phyloP scores from a whole-genome alignment of 2,797 vertebrate genomes.

The Eidolon dupreanum region DNA sequence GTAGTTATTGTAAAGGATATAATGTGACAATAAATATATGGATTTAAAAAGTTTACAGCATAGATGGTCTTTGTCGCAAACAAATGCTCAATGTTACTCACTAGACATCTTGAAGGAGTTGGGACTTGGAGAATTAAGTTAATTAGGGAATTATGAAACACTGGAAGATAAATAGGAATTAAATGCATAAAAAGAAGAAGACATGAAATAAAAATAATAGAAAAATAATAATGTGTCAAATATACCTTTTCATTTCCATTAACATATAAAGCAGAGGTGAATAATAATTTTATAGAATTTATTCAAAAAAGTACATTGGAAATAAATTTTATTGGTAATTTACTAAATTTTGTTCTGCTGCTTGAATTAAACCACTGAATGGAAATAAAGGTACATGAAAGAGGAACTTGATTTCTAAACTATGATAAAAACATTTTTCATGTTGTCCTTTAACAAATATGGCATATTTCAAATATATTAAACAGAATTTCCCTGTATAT shows the following conservation, averaged over 20 bases:
- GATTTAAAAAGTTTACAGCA: neutral
- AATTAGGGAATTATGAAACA: neutral
- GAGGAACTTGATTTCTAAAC: neutral
- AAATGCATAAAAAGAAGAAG: neutral
- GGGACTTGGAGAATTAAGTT: neutral
- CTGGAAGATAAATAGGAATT: neutral
- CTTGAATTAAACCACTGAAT: neutral
- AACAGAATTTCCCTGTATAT: neutral
- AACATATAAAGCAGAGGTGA: neutral
- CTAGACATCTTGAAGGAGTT: neutral
- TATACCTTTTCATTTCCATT: neutral
- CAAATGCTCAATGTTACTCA: neutral
- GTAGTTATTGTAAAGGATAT: neutral
- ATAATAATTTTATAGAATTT: neutral
- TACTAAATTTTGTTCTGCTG: neutral
- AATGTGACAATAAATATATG: neutral
- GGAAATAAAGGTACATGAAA: neutral
- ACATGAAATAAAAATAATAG: neutral
- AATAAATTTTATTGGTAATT: slow-evolving; percentile 18
- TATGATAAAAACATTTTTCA: neutral
- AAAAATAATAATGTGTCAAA: neutral
- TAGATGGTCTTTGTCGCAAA: neutral
- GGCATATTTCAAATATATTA: neutral
- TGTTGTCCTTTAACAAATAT: neutral
- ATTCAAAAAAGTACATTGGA: neutral